phyloP scores from a whole-genome alignment of 2,797 vertebrate species.

The Sebastes trivittatus region DNA sequence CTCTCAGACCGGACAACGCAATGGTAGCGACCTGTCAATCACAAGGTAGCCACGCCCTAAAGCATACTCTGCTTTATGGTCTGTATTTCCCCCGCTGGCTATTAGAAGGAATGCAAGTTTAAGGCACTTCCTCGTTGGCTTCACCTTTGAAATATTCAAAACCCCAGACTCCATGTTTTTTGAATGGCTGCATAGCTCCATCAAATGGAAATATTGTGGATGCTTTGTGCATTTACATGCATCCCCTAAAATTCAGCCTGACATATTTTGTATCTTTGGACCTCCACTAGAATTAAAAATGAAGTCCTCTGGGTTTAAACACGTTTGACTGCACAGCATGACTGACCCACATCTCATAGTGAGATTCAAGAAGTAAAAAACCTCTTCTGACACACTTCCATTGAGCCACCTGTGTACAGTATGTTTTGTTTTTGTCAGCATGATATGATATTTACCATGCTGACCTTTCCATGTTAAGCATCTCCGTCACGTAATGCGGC shows the following conservation, averaged over 20 bases:
- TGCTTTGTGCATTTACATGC: background rate
- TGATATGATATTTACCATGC: background rate
- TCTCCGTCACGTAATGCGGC: background rate
- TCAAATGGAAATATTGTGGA: background rate
- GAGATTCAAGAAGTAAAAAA: background rate
- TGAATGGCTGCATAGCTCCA: background rate
- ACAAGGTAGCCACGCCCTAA: too few relatives aligned
- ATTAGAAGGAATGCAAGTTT: too few relatives aligned
- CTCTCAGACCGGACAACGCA: rapidly evolving
- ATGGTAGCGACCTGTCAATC: too few relatives aligned
- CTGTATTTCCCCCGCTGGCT: too few relatives aligned
- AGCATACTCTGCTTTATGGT: too few relatives aligned
- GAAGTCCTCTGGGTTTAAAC: background rate
- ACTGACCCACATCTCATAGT: background rate
- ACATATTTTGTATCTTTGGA: background rate
- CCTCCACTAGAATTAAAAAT: background rate
- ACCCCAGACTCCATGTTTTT: background rate
- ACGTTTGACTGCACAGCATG: background rate
- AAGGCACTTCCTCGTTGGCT: too few relatives aligned
- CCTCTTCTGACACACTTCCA: background rate
- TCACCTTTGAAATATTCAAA: background rate
- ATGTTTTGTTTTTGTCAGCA: background rate
- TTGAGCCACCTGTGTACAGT: background rate
- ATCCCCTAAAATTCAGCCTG: background rate
- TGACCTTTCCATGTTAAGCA: background rate